These are phyloP conservation scores for Dynastes maya DNA, from an alignment of 2,888 invertebrate genomes.

Conservation along the genomic window DNA sequence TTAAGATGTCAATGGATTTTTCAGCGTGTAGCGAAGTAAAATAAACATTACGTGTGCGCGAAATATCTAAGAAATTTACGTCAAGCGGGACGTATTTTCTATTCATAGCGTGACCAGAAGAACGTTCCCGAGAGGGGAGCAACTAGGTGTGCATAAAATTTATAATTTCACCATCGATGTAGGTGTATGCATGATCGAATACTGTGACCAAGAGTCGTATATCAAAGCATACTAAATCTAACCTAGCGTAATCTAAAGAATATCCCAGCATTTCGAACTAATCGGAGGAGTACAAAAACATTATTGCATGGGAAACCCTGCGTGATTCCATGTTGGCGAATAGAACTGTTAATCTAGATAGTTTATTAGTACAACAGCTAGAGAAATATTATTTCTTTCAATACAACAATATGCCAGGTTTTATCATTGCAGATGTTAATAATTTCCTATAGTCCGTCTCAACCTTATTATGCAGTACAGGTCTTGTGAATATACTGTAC, in stretches of 20 bases:
- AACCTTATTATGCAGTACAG: too few species aligned
- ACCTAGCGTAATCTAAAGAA: neutral
- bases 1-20: conserved; percentile 29
- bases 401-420: too few species aligned
- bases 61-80: conserved; percentile 30
- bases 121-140: neutral
- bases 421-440: too few species aligned
- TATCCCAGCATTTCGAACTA: neutral
- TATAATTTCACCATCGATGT: conserved; percentile 12
- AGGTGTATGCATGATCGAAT: neutral
- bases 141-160: conserved; percentile 13
- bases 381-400: neutral
- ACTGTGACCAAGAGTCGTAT: neutral
- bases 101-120: conserved; percentile 3
- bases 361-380: too few species aligned
- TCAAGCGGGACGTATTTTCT: conserved; percentile 22
- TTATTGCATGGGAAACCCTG: too few species aligned
- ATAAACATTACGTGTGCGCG: conserved; percentile 33
- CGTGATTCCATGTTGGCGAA: too few species aligned
- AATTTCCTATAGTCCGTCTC: too few species aligned
- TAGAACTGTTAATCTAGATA: too few species aligned
- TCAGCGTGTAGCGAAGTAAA: conserved; percentile 22
- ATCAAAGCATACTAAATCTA: conserved; percentile 9
- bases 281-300: neutral
- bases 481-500: too few species aligned